These are phyloP conservation scores for Phyto melanocephala DNA, from an alignment of 2,888 invertebrate species.

Conservation along the genomic window DNA sequence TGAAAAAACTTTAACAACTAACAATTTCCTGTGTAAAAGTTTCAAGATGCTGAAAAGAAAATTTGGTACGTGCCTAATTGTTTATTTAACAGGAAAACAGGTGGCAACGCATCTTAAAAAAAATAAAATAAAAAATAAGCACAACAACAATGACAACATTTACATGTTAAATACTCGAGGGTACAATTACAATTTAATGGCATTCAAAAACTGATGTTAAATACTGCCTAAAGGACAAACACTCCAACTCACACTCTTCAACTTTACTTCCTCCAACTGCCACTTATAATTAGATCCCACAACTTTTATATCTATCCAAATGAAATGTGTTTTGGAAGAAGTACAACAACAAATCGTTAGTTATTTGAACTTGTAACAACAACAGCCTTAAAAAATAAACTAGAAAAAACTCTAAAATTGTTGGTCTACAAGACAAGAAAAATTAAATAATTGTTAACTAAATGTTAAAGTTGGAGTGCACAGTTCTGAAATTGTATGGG, in stretches of 20 bases:
- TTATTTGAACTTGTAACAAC: constrained; percentile 10
- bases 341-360: constrained; percentile 21
- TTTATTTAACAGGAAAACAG: constrained; percentile 64
- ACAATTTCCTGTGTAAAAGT: background rate
- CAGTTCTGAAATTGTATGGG: background rate
- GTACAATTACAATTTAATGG: constrained; percentile 59
- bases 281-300: constrained; percentile 57
- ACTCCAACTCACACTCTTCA: background rate
- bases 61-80: constrained; percentile 66
- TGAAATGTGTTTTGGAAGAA: background rate
- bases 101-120: constrained; percentile 57
- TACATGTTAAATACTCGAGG: constrained; percentile 61
- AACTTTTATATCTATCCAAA: constrained; percentile 22
- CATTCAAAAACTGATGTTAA: constrained; percentile 54
- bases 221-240: constrained; percentile 55
- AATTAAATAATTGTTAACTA: constrained; percentile 55
- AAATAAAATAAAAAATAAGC: background rate
- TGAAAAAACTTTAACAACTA: background rate
- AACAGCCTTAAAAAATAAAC: background rate
- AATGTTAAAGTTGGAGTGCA: constrained; percentile 31
- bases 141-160: constrained; percentile 24
- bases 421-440: constrained; percentile 33
- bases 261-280: constrained; percentile 5
- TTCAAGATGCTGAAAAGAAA: background rate
- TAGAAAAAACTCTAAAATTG: background rate